A percentile compares a stretch with the other conserved stretches of the same genome.
phyloP scores from a whole-genome alignment of 2,113 vertebrate species.

The Anas platyrhynchos region DNA sequence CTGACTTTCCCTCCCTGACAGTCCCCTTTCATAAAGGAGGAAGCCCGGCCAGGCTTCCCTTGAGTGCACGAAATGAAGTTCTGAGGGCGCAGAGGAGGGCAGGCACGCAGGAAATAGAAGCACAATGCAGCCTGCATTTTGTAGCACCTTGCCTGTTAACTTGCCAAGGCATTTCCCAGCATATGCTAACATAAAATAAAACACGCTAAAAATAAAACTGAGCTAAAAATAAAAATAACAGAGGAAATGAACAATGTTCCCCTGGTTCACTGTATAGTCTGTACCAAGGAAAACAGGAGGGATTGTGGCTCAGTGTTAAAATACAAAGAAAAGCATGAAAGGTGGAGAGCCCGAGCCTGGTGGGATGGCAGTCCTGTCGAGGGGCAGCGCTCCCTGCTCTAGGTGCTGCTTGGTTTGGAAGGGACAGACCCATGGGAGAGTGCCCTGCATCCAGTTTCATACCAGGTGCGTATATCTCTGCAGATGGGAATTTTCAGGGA shows the following conservation, averaged over 20 bases:
- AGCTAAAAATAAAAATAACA: slow-evolving; percentile 4
- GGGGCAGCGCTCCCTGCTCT: background rate
- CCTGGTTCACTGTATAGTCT: background rate
- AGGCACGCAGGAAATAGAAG: slow-evolving; percentile 21
- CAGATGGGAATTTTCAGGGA: background rate
- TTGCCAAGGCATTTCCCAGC: slow-evolving; percentile 37
- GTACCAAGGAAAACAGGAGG: slow-evolving; percentile 26
- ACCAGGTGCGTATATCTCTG: too few relatives aligned
- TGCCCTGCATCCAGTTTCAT: background rate
- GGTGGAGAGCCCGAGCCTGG: background rate
- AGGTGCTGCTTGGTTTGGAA: background rate
- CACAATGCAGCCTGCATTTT: background rate
- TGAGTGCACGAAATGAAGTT: slow-evolving; percentile 17
- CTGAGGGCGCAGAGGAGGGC: background rate
- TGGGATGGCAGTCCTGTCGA: background rate
- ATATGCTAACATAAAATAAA: slow-evolving; percentile 32
- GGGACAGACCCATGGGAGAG: background rate
- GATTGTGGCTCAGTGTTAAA: background rate
- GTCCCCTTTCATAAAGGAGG: background rate
- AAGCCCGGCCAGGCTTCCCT: background rate
- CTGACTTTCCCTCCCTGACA: background rate
- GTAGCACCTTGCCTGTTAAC: slow-evolving; percentile 55
- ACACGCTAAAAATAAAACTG: slow-evolving; percentile 35
- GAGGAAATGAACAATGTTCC: slow-evolving; percentile 2
- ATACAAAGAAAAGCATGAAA: background rate